phyloP scores from a whole-genome alignment of 2,888 invertebrate genomes.

The Boloria selene region DNA sequence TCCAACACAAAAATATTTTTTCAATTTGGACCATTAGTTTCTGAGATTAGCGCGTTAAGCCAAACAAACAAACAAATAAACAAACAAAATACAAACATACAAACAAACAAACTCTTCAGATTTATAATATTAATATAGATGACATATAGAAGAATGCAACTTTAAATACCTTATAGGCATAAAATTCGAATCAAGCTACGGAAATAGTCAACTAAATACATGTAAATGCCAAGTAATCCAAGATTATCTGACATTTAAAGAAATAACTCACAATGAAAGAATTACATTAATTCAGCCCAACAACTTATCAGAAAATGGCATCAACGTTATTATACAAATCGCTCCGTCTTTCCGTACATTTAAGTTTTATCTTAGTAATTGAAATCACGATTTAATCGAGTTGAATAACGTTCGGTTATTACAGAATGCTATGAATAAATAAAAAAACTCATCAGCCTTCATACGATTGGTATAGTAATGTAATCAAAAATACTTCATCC shows the following conservation, averaged over 20 bases:
- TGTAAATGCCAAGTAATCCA: slow-evolving; percentile 5
- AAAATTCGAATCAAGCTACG: no score
- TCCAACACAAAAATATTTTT: no score
- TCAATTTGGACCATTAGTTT: no score
- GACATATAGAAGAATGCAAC: no score
- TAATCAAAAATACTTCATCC: slow-evolving; percentile 55
- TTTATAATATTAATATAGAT: no score
- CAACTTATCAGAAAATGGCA: slow-evolving; percentile 45
- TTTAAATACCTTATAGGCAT: no score
- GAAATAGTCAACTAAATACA: background rate
- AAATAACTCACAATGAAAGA: slow-evolving; percentile 22
- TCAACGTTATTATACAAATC: slow-evolving; percentile 50
- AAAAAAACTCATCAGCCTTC: slow-evolving; percentile 60
- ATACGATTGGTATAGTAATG: slow-evolving; percentile 46
- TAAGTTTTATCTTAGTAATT: slow-evolving; percentile 67
- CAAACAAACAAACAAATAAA: no score
- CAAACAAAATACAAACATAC: no score
- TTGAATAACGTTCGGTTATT: slow-evolving; percentile 47
- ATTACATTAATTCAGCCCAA: slow-evolving; percentile 30
- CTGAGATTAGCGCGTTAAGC: no score
- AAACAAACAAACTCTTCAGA: no score
- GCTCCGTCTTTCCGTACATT: slow-evolving; percentile 48
- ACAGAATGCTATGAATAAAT: slow-evolving; percentile 68
- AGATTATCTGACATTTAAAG: slow-evolving; percentile 10
- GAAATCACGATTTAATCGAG: slow-evolving; percentile 68